Evolutionary conservation across 2,113 vertebrate genomes (phyloP).

Genomic region (Sylvia atricapilla): DNA sequence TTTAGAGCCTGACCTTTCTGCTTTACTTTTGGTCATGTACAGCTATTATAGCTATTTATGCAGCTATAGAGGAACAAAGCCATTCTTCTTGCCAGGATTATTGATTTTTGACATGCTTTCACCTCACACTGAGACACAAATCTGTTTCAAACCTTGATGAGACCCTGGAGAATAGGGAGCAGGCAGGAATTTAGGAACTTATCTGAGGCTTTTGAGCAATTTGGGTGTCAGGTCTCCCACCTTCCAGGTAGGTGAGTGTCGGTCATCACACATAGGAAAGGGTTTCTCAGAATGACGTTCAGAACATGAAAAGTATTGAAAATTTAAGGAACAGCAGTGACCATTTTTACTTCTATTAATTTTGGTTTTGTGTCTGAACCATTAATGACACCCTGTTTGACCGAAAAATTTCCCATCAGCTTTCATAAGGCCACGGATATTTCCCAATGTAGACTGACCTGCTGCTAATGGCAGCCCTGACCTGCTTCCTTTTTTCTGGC

Average conservation of each 20-base stretch:
- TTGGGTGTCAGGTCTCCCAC: neutral
- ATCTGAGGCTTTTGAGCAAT: neutral
- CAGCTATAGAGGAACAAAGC: neutral
- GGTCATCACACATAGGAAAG: neutral
- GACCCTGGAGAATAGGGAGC: neutral
- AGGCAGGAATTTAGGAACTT: neutral
- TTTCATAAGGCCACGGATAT: neutral
- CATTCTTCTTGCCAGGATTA: neutral
- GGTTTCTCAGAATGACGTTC: neutral
- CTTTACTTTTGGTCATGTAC: neutral
- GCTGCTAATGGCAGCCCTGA: neutral
- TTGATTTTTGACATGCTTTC: neutral
- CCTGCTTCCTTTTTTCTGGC: neutral
- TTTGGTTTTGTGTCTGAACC: neutral
- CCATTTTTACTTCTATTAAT: neutral
- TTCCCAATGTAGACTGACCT: neutral
- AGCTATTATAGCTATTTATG: neutral
- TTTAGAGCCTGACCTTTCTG: neutral
- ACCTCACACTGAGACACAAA: neutral
- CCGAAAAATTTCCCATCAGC: neutral
- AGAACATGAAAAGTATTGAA: neutral
- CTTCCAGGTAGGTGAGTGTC: neutral
- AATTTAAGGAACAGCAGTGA: neutral
- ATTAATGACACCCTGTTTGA: neutral
- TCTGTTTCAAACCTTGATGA: neutral